Evolutionary conservation across 2,113 vertebrate species (phyloP), one percentile per base, ranked within the genome.

Genomic region (Solea solea): DNA sequence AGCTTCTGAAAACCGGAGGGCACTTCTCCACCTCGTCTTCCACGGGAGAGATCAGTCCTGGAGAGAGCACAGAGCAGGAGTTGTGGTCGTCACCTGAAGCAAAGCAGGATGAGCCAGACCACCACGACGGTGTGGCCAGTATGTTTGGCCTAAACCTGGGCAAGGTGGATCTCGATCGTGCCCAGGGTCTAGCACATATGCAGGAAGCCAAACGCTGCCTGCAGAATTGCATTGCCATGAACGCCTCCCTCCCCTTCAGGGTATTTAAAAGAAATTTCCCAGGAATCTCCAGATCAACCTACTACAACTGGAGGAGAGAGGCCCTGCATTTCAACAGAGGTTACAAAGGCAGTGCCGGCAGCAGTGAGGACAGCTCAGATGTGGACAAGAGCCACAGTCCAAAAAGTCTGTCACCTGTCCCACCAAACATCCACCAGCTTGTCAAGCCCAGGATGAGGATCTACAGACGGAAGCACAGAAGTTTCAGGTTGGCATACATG

Each of bases 271-370:
- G 93, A 61, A 95, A 93, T 57, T 99, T 97, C 80, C 97, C 97
- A 0, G 95, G 97, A 58, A 98, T 99, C 79, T 99, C 97, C 3
- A 93, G 97, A 50, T 99, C 97, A 2, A 98, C 97, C 11, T 98
- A 99, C 78, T 98, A 99, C 89, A 99, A 98, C 82, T 99, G 97
- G 97, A 93, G 97, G 82, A 94, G 96, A 42, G 97, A 99, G 88
- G 97, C 97, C 11, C 91, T 98, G 89, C 85, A 95, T 45, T 94
- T 94, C 53, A 95, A 88, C 53, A 89, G 95, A 41, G 89, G 91
- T 45, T 96, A 94, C 88, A 96, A 95, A 82, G 85, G 88, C 55
- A 78, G 67, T 0, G 50, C 57, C 0, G 91, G 87, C 39, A 93
- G 91, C 82, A 89, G 91, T 1, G 89, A 91, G 34, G 93, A 93